Evolutionary conservation across 2,888 invertebrate species (phyloP), one percentile per base, ranked within the genome.

Genomic region (Dimorphilus gyrociliatus): DNA sequence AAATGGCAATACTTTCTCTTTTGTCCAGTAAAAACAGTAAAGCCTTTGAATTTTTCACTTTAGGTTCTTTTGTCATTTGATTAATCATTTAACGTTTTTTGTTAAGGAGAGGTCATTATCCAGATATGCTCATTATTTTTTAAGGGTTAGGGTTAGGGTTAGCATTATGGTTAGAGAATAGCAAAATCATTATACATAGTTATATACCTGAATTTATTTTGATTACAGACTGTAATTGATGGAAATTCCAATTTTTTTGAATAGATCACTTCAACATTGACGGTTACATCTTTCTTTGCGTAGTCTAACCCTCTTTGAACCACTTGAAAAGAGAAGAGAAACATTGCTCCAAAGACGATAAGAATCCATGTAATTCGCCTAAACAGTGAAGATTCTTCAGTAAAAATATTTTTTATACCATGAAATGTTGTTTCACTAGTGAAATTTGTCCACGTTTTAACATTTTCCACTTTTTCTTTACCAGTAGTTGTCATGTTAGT

Each of bases 151-250:
- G n/a, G n/a, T n/a, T n/a, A n/a, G n/a, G n/a, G n/a, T n/a, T n/a
- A n/a, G n/a, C n/a, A n/a, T n/a, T n/a, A n/a, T n/a, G n/a, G n/a
- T n/a, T n/a, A n/a, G n/a, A n/a, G n/a, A n/a, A n/a, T n/a, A n/a
- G n/a, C n/a, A n/a, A n/a, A n/a, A n/a, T n/a, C n/a, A n/a, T n/a
- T n/a, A n/a, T n/a, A n/a, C n/a, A n/a, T n/a, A n/a, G n/a, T n/a
- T 13, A 16, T 17, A 19, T 21, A 35, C 40, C 38, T 35, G 32
- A 31, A 32, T 10, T 31, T 36, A 25, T 40, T 40, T 25, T 40
- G 40, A 29, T 40, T 40, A 31, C 40, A 40, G 19, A 40, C 36
- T 14, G 40, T 40, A 13, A 40, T 38, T 5, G 34, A 34, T 3
- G 40, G 40, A 19, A 39, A 40, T 13, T 34, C 36, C n/a, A 40